Base-by-base conservation (phyloP, 2,113 vertebrate species). In the Cettia cetti region DNA sequence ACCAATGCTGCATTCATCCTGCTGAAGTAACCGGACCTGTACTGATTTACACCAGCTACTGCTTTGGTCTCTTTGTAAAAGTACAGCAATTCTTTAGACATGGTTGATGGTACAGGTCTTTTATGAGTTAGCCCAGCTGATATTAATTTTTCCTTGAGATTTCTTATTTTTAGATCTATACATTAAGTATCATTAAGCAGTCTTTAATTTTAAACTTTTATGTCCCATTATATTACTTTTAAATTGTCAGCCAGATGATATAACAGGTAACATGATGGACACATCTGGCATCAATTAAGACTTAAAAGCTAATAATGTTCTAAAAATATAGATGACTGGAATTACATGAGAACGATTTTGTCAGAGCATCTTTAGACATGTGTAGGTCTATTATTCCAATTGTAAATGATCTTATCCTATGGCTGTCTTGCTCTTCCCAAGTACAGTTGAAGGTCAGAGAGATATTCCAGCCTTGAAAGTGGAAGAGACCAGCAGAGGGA, bases 111-210 rank as follows among this genome's bases (percentile, higher is more conserved):
- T 30, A 45, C 53, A 40, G 49, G 39, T 88, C 79, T 92, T 85
- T 72, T 33, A 77, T 80, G 79, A 92, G 52, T 40, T 76, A 75
- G 26, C 33, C 87, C 70, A 65, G 50, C 18, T 91, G 49, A 44
- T 72, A 49, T 70, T 71, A 61, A 69, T 86, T 95, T 66, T 82
- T 91, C 49, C 44, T 64, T 65, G 40, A 57, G n/a, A 87, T 71
- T 82, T 90, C 42, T 85, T 95, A 93, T 94, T 94, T 96, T 96
- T 93, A 92, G 95, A 88, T 88, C 85, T 74, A 92, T 90, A 82
- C 37, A 92, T 80, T 61, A 75, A 76, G 74, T 65, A 74, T 30
- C 54, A 80, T 92, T 92, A 95, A 85, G n/a, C 52, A 86, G 35
- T 80, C 49, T 87, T 84, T 94, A 75, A 92, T 82, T 79, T 90